A percentile compares a stretch with the other conserved stretches of the same genome.
These are phyloP conservation scores for Holotrichia oblita DNA, from an alignment of 1,140 invertebrate genomes.

Conservation along the genomic window DNA sequence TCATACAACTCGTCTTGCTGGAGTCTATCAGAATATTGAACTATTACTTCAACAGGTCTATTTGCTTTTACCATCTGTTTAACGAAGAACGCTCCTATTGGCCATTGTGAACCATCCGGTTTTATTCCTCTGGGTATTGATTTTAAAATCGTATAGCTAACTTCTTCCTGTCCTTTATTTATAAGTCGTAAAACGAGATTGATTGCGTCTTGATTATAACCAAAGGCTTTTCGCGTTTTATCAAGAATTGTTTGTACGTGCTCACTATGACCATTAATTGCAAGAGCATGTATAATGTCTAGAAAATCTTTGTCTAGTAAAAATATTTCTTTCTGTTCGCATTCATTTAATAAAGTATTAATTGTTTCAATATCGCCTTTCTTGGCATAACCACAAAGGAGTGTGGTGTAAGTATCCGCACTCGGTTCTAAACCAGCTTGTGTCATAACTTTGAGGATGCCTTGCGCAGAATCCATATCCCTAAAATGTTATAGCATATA, in stretches of 20 bases:
- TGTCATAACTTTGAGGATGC: conserved; percentile 80
- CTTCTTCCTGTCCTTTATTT: conserved; percentile 70
- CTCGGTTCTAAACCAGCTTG: conserved; percentile 77
- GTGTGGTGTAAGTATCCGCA: conserved; percentile 76
- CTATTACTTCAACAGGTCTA: conserved; percentile 69
- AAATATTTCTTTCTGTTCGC: conserved; percentile 70
- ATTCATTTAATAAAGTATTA: conserved; percentile 66
- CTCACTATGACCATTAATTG: conserved; percentile 69
- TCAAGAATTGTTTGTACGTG: conserved; percentile 70
- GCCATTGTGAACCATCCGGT: conserved; percentile 63
- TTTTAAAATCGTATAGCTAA: conserved; percentile 71
- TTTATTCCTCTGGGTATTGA: conserved; percentile 66
- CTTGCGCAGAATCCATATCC: conserved; percentile 81
- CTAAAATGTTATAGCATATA: no score
- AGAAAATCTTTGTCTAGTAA: conserved; percentile 77
- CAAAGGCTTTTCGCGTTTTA: conserved; percentile 67
- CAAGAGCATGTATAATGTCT: conserved; percentile 74
- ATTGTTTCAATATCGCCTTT: conserved; percentile 75
- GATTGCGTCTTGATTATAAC: conserved; percentile 79
- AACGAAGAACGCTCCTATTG: conserved; percentile 72
- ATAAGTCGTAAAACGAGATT: conserved; percentile 75
- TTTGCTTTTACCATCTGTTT: conserved; percentile 72
- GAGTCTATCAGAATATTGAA: conserved; percentile 70
- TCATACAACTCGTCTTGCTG: conserved; percentile 68
- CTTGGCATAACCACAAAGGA: conserved; percentile 79